Base-by-base conservation (phyloP, 92 coral and sea anemone genomes). In the Epizoanthus scotinus region DNA sequence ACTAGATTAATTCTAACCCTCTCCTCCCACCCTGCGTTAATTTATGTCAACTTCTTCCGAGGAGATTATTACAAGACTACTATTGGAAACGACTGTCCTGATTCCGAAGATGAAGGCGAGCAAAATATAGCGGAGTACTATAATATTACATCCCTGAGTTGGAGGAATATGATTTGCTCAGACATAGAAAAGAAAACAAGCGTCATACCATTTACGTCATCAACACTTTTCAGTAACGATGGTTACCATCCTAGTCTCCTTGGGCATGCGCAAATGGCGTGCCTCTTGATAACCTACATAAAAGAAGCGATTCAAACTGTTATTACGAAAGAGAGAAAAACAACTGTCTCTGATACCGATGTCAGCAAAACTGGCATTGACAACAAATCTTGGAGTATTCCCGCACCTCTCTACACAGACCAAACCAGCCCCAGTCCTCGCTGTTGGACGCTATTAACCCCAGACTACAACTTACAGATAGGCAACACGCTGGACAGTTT, bases 261-360 rank as follows among this genome's bases (percentile, higher is more conserved):
- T 19, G 99, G 99, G 18, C 99, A 96, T 81, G 98, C 98, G 50
- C 99, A 96, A 81, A 90, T 90, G 80, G 97, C 99, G 12, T 81
- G 87, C 44, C 84, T 96, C 7, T 78, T 96, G 82, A 91, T 92
- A 47, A 89, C 97, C 38, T 96, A 93, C 81, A 27, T 96, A 10
- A 92, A 87, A 54, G 91, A 95, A 8, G 97, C 93, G 18, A 87
- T 93, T 36, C 94, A 96, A 82, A 85, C 90, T 73, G 96, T 94
- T 2, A 82, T 96, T 8, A 87, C 89, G 0, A 83, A 78, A 58
- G 87, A 87, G 73, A 83, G 54, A 63, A 71, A 60, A 52, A 57
- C 31, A 29, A 78, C 72, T 20, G 42, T 49, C 7, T 78, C 83
- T 61, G 85, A 63, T 59, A 34, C 56, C 8, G 42, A 25, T 21